Evolutionary conservation across 2,113 vertebrate species (phyloP).

Genomic region (Morone saxatilis): DNA sequence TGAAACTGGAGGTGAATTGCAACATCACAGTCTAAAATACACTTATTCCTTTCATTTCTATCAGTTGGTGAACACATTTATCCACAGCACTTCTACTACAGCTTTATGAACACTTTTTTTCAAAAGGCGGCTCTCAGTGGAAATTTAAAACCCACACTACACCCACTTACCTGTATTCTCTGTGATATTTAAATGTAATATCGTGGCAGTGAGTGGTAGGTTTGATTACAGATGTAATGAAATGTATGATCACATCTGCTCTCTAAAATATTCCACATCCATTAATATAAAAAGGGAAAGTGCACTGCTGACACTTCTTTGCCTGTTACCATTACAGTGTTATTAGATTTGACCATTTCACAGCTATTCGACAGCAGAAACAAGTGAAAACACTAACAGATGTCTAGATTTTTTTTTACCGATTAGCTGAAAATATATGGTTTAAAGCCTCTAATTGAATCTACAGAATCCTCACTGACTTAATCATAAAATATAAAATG

Average conservation of each 20-base stretch:
- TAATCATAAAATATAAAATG: background rate
- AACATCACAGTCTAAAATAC: background rate
- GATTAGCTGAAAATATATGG: rapidly evolving
- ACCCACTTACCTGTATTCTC: background rate
- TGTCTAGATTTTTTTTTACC: background rate
- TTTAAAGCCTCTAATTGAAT: background rate
- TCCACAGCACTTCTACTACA: background rate
- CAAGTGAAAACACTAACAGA: background rate
- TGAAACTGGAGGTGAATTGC: background rate
- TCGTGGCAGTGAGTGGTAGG: background rate
- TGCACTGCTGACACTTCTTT: background rate
- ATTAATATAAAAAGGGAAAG: background rate
- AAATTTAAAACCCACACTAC: background rate
- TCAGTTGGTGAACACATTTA: background rate
- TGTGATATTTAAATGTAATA: background rate
- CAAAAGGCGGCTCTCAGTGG: background rate
- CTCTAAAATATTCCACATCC: background rate
- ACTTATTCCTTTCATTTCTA: background rate
- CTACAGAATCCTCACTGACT: background rate
- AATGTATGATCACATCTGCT: background rate
- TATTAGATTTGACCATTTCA: background rate
- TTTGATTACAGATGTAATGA: background rate
- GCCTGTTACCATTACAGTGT: background rate
- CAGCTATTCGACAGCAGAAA: background rate
- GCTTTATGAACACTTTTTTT: background rate